Evolutionary conservation across 2,113 vertebrate genomes (phyloP).

Genomic region (Leptobrachium leishanense): DNA sequence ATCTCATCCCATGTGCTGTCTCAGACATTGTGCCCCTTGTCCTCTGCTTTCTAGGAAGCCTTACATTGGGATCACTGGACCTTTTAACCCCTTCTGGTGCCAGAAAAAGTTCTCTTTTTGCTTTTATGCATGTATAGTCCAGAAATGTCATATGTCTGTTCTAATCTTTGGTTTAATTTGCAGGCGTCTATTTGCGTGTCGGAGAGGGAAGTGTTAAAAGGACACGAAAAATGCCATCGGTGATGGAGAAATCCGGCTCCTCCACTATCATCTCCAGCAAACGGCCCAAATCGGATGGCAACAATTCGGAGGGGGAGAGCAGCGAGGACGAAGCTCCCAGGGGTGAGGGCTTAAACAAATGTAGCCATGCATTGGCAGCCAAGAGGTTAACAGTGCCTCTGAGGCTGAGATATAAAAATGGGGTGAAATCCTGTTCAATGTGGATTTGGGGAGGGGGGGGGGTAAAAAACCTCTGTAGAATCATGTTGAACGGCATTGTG

Average conservation of each 20-base stretch:
- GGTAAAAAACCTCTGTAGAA: background rate
- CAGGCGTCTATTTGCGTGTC: background rate
- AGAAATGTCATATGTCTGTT: background rate
- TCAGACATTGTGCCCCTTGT: no score
- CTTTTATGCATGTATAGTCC: background rate
- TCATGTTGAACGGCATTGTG: no score
- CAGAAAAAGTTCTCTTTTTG: background rate
- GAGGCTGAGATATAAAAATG: background rate
- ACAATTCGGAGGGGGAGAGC: conserved; percentile 33
- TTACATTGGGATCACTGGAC: no score
- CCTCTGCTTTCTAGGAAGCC: no score
- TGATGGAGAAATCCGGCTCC: conserved; percentile 38
- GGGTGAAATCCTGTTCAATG: no score
- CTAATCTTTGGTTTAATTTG: no score
- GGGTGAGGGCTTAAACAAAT: conserved; percentile 16
- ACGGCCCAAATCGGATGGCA: conserved; percentile 24
- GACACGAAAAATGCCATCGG: conserved; percentile 24
- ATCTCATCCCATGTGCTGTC: no score
- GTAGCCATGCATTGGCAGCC: background rate
- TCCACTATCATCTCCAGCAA: conserved; percentile 11
- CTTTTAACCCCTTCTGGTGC: no score
- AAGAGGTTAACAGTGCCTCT: background rate
- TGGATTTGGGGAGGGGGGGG: no score
- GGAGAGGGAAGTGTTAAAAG: conserved; percentile 1
- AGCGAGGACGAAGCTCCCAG: conserved; percentile 40